Evolutionary conservation across 2,797 vertebrate genomes (phyloP).

Genomic region (Masticophis lateralis): DNA sequence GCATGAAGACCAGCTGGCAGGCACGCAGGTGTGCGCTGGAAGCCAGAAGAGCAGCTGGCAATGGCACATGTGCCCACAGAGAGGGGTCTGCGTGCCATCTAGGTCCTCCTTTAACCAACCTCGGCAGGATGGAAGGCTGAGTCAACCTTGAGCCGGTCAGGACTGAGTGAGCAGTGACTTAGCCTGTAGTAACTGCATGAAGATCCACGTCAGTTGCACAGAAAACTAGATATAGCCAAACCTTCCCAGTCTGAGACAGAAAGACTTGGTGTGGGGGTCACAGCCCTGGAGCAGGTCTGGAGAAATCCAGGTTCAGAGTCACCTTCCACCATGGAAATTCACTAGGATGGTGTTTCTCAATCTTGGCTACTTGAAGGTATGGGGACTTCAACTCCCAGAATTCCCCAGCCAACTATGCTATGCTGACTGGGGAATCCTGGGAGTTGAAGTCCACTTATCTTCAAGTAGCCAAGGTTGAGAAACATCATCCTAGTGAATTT

Average conservation of each 20-base stretch:
- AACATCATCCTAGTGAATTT: not conserved
- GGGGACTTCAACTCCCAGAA: no score
- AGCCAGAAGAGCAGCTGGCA: no score
- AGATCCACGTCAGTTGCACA: not conserved
- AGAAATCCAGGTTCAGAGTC: not conserved
- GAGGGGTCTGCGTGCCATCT: no score
- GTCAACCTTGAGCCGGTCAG: no score
- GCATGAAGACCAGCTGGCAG: no score
- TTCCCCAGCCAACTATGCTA: no score
- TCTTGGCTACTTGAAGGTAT: not conserved
- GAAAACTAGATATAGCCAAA: slow-evolving; percentile 36
- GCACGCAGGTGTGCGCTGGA: no score
- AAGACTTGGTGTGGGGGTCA: not conserved
- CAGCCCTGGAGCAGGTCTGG: not conserved
- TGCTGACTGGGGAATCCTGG: not conserved
- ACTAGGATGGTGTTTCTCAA: not conserved
- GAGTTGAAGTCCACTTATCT: not conserved
- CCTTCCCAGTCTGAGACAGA: slow-evolving; percentile 15
- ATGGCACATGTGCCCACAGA: no score
- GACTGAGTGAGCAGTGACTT: not conserved
- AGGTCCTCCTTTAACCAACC: no score
- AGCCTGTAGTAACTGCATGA: not conserved
- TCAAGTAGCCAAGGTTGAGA: not conserved
- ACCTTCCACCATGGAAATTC: not conserved
- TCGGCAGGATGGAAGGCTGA: no score